Conservation (phyloP, 2,797 vertebrate species). For the Danio aesculapii region DNA sequence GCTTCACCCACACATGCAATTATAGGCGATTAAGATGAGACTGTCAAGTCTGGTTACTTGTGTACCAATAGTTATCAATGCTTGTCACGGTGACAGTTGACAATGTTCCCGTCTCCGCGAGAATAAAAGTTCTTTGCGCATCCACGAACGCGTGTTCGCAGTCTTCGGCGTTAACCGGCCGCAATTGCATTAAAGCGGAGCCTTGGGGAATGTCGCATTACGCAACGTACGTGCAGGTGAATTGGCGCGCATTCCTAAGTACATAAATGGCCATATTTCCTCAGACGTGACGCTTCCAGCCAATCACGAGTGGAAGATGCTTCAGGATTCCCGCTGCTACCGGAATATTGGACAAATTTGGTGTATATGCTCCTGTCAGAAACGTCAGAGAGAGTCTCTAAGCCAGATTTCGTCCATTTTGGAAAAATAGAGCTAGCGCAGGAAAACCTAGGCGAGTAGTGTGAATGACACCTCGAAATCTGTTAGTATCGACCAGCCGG, state of each 20-base stretch:
- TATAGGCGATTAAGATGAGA: constrained; percentile 21
- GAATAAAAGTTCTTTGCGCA: neutral
- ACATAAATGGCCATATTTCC: constrained; percentile 84
- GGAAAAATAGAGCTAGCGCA: neutral
- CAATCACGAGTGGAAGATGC: constrained; percentile 76
- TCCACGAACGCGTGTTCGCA: neutral
- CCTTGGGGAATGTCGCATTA: constrained; percentile 44
- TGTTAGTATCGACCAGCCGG: neutral
- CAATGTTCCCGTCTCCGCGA: neutral
- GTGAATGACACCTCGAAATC: constrained; percentile 18
- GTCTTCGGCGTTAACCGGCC: neutral
- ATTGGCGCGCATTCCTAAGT: constrained; percentile 33
- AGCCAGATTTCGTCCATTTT: constrained; percentile 62
- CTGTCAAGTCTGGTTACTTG: constrained; percentile 13
- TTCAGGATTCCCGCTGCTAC: constrained; percentile 77
- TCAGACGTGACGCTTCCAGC: constrained; percentile 66
- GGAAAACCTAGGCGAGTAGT: neutral
- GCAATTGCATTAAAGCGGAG: constrained; percentile 16
- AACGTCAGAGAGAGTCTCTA: constrained; percentile 64
- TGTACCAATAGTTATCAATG: constrained; percentile 2
- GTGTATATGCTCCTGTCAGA: constrained; percentile 64
- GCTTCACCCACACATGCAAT: constrained; percentile 43
- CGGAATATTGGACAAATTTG: constrained; percentile 83
- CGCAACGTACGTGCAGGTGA: constrained; percentile 41
- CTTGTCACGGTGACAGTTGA: constrained; percentile 3